Conservation (phyloP, 1,140 invertebrate species). For the Pemphigus obesinymphae region DNA sequence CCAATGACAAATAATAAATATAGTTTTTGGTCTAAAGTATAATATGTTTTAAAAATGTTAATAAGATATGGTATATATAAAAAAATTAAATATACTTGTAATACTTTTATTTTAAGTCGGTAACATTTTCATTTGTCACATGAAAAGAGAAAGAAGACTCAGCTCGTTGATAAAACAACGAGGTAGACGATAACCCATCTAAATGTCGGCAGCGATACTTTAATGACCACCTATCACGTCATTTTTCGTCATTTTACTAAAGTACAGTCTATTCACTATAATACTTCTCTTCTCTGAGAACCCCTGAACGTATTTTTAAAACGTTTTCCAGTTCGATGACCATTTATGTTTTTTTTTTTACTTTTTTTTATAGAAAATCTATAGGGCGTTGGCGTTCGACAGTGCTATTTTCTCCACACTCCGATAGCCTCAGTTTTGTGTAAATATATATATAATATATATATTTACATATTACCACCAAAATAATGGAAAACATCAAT, state of each 20-base stretch:
- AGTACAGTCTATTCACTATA: too few species aligned
- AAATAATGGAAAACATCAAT: background rate
- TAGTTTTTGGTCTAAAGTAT: too few species aligned
- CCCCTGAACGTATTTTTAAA: background rate
- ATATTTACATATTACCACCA: background rate
- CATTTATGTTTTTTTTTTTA: background rate
- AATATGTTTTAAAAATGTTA: too few species aligned
- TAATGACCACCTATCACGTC: too few species aligned
- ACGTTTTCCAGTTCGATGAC: background rate
- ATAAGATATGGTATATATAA: too few species aligned
- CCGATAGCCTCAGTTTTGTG: background rate
- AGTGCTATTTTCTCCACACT: background rate
- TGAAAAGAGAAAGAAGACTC: too few species aligned
- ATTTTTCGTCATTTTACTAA: background rate
- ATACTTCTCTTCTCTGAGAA: background rate
- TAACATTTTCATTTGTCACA: too few species aligned
- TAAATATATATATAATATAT: background rate
- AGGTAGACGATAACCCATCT: too few species aligned
- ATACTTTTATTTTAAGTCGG: too few species aligned
- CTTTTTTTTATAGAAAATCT: conserved; percentile 17
- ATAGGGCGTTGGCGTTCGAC: conserved; percentile 14
- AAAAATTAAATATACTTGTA: too few species aligned
- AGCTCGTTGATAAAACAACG: too few species aligned
- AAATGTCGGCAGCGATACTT: background rate
- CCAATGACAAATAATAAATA: too few species aligned